Base-by-base conservation (phyloP, 2,113 vertebrate species). In the Perognathus longimembris region DNA sequence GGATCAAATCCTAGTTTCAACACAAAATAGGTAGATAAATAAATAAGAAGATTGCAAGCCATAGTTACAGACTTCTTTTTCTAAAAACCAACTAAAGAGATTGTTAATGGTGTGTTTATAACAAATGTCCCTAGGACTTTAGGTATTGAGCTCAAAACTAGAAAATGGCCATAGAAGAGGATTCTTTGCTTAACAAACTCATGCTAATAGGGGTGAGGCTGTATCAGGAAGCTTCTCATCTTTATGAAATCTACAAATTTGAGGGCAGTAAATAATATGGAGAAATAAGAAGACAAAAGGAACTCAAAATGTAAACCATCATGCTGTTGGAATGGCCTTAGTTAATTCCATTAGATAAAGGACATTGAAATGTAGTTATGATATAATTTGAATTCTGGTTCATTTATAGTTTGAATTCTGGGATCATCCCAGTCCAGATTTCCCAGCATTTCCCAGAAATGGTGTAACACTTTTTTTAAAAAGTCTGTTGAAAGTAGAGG, bases 171-270 rank as follows among this genome's bases (percentile, higher is more conserved):
- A 8, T 76, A 28, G 32, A 83, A 93, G 32, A 90, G 30, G 28
- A 80, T 20, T 83, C 38, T 95, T 90, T 89, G 74, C 90, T 82
- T 75, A 67, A 95, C 89, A 12, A 67, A 78, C 15, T 80, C 42
- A 0, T 95, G 89, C 45, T 85, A 54, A 59, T 30, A 59, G 4
- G 26, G 28, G 7, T 71, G 42, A 89, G 57, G 11, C 4, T 79
- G 3, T 76, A 15, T 86, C 61, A 92, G 74, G 57, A 71, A 79
- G 34, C 28, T 30, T 81, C 20, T 42, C 38, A 64, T 28, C 30
- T 66, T 1, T 77, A 34, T 83, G 54, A 75, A 20, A 78, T 74
- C 36, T 88, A 63, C 18, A 83, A 74, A 61, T 50, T 20, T 38
- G 40, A 67, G 36, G 1, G 18, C 45, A 74, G 24, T 69, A 71